phyloP scores from a whole-genome alignment of 1,140 invertebrate genomes.

The Drosophila pseudoobscura region DNA sequence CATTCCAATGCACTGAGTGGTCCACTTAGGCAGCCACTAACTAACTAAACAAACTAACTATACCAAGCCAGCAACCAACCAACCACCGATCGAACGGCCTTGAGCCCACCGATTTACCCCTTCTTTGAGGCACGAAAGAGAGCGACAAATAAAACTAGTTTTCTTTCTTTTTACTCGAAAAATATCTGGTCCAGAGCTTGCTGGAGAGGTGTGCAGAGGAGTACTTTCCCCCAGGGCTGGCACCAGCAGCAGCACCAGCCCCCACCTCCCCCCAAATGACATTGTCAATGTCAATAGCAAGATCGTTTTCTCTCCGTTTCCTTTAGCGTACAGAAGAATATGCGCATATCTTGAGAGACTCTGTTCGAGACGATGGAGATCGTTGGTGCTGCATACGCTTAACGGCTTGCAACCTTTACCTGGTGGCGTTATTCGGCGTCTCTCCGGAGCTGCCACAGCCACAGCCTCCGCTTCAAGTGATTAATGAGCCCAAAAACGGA shows the following conservation, averaged over 20 bases:
- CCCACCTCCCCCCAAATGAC: constrained; percentile 32
- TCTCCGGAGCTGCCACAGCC: constrained; percentile 1
- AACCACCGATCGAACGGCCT: constrained; percentile 2
- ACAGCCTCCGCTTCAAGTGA: constrained; percentile 40
- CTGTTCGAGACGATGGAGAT: constrained; percentile 28
- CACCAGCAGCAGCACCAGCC: neutral
- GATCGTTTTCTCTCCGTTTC: constrained; percentile 33
- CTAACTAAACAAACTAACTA: neutral
- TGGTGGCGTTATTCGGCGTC: constrained; percentile 38
- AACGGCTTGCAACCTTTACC: constrained; percentile 65
- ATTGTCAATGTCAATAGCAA: constrained; percentile 78
- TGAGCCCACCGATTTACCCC: constrained; percentile 1
- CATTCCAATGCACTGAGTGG: no score
- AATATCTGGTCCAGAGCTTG: no score
- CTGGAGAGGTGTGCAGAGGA: neutral
- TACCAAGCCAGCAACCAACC: neutral
- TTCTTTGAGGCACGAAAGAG: no score
- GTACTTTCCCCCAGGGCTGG: neutral
- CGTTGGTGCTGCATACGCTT: constrained; percentile 61
- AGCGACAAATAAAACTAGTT: no score
- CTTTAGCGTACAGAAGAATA: constrained; percentile 39
- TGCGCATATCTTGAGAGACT: constrained; percentile 67
- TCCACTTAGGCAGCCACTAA: neutral
- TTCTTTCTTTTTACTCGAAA: no score
- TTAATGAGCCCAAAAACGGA: constrained; percentile 54